Percentiles rank a stretch among this genome's conserved stretches.
Evolutionary conservation across 2,888 invertebrate species (phyloP).

Genomic region (Dryobota labecula): DNA sequence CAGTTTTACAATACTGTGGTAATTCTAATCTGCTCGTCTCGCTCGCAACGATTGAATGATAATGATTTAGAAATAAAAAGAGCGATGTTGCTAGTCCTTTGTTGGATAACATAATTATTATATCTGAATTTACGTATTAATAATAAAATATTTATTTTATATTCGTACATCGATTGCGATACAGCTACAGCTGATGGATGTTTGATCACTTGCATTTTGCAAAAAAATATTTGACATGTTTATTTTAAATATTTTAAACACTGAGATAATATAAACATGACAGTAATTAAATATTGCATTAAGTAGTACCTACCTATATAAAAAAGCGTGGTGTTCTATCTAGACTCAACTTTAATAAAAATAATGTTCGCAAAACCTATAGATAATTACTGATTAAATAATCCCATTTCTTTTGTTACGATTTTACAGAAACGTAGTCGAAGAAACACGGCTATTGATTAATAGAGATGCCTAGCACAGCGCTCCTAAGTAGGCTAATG

Average conservation of each 20-base stretch:
- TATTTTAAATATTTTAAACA: not conserved
- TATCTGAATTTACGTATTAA: not conserved
- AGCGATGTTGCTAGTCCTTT: no score
- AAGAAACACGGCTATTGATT: constrained; percentile 26
- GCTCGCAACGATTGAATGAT: not conserved
- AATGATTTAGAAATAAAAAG: not conserved
- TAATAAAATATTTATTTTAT: not conserved
- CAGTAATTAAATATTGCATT: constrained; percentile 8
- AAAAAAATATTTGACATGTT: not conserved
- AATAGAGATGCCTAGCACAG: constrained; percentile 13
- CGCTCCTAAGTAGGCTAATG: constrained; percentile 22
- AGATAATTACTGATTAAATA: constrained; percentile 6
- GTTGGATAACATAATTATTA: not conserved
- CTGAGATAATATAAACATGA: not conserved
- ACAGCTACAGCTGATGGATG: no score
- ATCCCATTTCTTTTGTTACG: not conserved
- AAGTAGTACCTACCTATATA: no score
- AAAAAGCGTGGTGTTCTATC: not conserved
- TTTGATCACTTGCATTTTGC: not conserved
- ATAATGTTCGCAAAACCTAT: constrained; percentile 10
- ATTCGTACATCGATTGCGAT: constrained; percentile 9
- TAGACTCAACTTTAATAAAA: constrained; percentile 4
- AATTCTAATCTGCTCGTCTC: not conserved
- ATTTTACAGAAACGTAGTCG: constrained; percentile 19
- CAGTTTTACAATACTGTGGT: not conserved